Percentiles rank a stretch among this genome's conserved stretches.
Evolutionary conservation across 2,797 vertebrate species (phyloP).

Genomic region (Salarias fasciatus): DNA sequence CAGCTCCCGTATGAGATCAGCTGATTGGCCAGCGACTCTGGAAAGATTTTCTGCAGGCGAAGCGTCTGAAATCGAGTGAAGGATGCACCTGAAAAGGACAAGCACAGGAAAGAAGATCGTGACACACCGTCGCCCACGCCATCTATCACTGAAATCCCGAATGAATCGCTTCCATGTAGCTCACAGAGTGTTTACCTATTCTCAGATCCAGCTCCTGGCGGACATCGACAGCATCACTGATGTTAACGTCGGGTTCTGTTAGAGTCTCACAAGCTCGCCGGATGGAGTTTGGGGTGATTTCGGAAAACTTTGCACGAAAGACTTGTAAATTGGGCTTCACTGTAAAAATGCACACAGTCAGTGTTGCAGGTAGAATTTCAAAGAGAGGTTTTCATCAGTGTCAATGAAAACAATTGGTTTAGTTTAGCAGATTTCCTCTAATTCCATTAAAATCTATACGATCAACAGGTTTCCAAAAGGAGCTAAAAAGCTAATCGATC

Average conservation of each 20-base stretch:
- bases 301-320: slow-evolving; percentile 94
- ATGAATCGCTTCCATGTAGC: too few relatives aligned
- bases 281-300: slow-evolving; percentile 93
- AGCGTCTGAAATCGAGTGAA: slow-evolving; percentile 98
- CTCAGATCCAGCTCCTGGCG: slow-evolving; percentile 95
- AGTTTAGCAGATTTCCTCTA: too few relatives aligned
- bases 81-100: slow-evolving; percentile 86
- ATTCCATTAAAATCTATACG: too few relatives aligned
- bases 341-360: slow-evolving; percentile 50
- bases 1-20: slow-evolving; percentile 98
- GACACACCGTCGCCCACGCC: not conserved
- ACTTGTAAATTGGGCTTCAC: slow-evolving; percentile 91
- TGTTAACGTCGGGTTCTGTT: slow-evolving; percentile 83
- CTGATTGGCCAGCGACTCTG: slow-evolving; percentile 91
- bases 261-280: slow-evolving; percentile 91
- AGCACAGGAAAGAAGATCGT: not conserved
- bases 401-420: too few relatives aligned
- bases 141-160: too few relatives aligned
- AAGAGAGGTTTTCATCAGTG: too few relatives aligned
- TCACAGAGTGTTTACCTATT: slow-evolving; percentile 81
- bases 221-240: slow-evolving; percentile 93
- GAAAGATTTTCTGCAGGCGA: slow-evolving; percentile 93
- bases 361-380: too few relatives aligned
- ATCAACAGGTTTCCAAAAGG: not conserved
- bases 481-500: not conserved